phyloP scores from a whole-genome alignment of 2,113 vertebrate genomes.

The Ictalurus furcatus region DNA sequence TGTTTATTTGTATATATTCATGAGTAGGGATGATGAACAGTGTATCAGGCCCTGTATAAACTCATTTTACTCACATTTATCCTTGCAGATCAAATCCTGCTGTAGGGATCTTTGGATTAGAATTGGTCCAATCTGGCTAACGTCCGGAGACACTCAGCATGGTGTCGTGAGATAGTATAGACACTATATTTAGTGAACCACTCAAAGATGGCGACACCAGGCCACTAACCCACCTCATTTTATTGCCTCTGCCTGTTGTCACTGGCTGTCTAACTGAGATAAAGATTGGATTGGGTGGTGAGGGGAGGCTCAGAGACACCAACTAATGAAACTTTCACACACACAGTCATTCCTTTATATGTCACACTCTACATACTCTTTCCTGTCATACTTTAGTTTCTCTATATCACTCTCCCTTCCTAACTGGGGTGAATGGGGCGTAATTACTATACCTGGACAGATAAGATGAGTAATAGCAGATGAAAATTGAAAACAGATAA shows the following conservation, averaged over 20 bases:
- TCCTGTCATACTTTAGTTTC: not conserved
- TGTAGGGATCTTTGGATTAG: not conserved
- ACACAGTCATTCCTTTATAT: not conserved
- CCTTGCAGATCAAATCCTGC: not conserved
- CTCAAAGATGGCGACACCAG: constrained; percentile 33
- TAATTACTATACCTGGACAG: not conserved
- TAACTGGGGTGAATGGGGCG: not conserved
- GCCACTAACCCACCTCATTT: not conserved
- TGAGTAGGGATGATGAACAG: not conserved
- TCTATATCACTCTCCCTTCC: not conserved
- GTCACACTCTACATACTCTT: not conserved
- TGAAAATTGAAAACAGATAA: not conserved
- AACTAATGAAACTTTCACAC: not conserved
- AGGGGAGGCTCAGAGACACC: not conserved
- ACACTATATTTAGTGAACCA: constrained; percentile 42
- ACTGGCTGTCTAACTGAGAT: constrained; percentile 21
- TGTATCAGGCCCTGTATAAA: not conserved
- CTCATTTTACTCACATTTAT: not conserved
- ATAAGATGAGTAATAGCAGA: not conserved
- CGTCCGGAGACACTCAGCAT: constrained; percentile 28
- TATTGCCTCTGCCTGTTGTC: constrained; percentile 26
- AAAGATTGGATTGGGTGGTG: constrained; percentile 18
- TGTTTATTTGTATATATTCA: not conserved
- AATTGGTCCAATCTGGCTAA: constrained; percentile 19
- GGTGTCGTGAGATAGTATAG: constrained; percentile 29